Evolutionary conservation across 2,113 vertebrate genomes (phyloP).

Genomic region (Corythaeola cristata): DNA sequence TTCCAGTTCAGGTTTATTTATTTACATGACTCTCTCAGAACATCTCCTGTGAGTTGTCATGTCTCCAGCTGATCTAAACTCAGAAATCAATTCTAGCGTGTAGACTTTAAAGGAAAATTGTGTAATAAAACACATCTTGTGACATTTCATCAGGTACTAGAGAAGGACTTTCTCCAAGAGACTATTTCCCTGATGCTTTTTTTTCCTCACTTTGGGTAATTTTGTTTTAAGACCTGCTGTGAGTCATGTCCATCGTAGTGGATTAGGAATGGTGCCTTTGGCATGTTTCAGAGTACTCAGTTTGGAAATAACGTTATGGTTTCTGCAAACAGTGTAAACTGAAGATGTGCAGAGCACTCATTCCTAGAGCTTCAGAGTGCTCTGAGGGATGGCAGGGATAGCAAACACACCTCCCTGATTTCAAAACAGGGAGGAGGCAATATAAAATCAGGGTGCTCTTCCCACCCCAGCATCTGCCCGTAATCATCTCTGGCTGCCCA

Average conservation of each 20-base stretch:
- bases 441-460: neutral
- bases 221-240: slow-evolving; percentile 54
- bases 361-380: slow-evolving; percentile 22
- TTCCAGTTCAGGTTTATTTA: neutral
- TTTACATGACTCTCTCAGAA: neutral
- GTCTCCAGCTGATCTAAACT: slow-evolving; percentile 13
- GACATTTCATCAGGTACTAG: slow-evolving; percentile 54
- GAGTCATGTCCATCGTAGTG: slow-evolving; percentile 55
- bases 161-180: slow-evolving; percentile 48
- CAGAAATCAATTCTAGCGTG: slow-evolving; percentile 20
- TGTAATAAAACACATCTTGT: slow-evolving; percentile 32
- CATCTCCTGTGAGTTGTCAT: neutral
- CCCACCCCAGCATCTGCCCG: accelerated
- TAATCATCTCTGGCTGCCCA: neutral
- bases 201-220: slow-evolving; percentile 17
- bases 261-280: slow-evolving; percentile 66
- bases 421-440: neutral
- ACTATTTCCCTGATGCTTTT: slow-evolving; percentile 11
- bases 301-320: slow-evolving; percentile 57
- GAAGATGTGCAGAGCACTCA: slow-evolving; percentile 29
- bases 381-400: neutral
- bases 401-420: neutral
- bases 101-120: slow-evolving; percentile 19
- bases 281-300: slow-evolving; percentile 43
- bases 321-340: slow-evolving; percentile 51